Percentiles rank a stretch among this genome's conserved stretches.
phyloP scores from a whole-genome alignment of 1,140 invertebrate genomes.

The Elymnias hypermnestra region DNA sequence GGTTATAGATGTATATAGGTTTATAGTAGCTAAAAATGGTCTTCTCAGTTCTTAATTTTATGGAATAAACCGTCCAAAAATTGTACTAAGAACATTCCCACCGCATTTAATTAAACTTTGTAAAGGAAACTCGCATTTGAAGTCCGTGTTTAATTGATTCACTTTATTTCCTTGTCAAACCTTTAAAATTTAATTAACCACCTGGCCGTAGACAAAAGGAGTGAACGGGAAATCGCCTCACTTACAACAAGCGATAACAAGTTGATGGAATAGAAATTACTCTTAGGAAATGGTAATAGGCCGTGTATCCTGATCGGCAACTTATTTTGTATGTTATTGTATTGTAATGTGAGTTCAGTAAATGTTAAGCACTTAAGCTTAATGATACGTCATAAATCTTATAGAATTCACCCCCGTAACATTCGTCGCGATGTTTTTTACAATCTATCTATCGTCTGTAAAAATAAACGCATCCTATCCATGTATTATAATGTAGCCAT shows the following conservation, averaged over 20 bases:
- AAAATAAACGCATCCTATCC: too few species aligned
- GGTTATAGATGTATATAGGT: too few species aligned
- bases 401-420: too few species aligned
- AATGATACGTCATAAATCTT: too few species aligned
- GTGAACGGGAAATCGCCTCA: slow-evolving; percentile 16
- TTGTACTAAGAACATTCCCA: slow-evolving; percentile 9
- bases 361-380: too few species aligned
- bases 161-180: slow-evolving; percentile 36
- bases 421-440: too few species aligned
- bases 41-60: too few species aligned
- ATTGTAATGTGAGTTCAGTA: not conserved
- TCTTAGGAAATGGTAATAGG: slow-evolving; percentile 40
- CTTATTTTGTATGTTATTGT: not conserved
- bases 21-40: too few species aligned
- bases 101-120: slow-evolving; percentile 39
- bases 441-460: too few species aligned
- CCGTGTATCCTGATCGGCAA: slow-evolving; percentile 36
- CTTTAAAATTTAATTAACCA: slow-evolving; percentile 59
- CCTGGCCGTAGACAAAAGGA: slow-evolving; percentile 36
- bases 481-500: too few species aligned
- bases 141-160: slow-evolving; percentile 37
- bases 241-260: slow-evolving; percentile 24
- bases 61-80: not conserved
- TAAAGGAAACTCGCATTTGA: slow-evolving; percentile 34
- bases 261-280: slow-evolving; percentile 27